A percentile compares a stretch with the other conserved stretches of the same genome.
phyloP scores from a whole-genome alignment of 2,113 vertebrate genomes.

The Pterocles burchelli region DNA sequence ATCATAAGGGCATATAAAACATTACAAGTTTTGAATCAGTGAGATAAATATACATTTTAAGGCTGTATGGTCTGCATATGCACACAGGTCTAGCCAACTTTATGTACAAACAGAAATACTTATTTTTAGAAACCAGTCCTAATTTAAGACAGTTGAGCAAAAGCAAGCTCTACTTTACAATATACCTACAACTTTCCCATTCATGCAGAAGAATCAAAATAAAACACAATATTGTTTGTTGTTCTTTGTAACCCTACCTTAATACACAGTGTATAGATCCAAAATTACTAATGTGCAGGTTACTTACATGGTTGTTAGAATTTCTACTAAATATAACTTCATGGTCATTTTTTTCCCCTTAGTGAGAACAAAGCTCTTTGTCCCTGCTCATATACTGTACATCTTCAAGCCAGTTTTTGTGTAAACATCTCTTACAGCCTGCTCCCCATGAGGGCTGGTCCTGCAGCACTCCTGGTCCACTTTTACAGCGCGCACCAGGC shows the following conservation, averaged over 20 bases:
- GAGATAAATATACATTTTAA: background rate
- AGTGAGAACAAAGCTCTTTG: background rate
- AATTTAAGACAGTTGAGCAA: background rate
- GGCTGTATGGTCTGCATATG: background rate
- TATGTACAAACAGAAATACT: background rate
- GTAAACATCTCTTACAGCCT: background rate
- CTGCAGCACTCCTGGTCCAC: background rate
- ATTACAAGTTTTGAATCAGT: background rate
- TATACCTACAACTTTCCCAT: background rate
- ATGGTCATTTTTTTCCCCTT: accelerated
- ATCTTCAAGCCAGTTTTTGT: background rate
- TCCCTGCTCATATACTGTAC: background rate
- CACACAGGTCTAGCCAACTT: background rate
- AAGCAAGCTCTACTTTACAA: background rate
- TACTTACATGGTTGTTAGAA: background rate
- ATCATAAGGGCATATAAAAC: background rate
- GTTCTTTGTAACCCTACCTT: background rate
- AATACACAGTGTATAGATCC: background rate
- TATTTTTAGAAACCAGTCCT: constrained; percentile 2
- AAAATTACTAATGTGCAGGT: background rate
- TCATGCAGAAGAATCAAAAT: background rate
- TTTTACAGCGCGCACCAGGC: background rate
- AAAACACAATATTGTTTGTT: background rate
- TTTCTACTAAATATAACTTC: background rate
- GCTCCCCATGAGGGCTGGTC: background rate